Conservation (phyloP, 2,797 vertebrate genomes). For the Vipera latastei region DNA sequence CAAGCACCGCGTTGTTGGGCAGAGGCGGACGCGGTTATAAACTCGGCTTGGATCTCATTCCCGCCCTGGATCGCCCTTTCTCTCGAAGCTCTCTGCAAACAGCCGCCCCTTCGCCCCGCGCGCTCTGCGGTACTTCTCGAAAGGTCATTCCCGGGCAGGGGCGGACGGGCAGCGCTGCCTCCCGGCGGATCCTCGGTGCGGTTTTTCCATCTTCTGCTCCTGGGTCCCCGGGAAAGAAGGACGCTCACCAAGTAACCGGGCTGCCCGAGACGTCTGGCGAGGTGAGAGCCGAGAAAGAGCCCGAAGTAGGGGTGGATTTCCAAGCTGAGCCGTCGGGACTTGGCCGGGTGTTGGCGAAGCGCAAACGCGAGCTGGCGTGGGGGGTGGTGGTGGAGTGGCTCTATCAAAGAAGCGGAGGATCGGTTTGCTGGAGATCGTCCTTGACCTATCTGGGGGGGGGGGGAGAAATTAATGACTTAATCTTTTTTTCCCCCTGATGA, state of each 20-base stretch:
- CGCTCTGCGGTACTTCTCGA: constrained; percentile 53
- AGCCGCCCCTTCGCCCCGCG: neutral
- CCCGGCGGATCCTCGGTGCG: neutral
- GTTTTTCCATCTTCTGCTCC: neutral
- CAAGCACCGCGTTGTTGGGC: neutral
- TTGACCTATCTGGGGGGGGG: neutral
- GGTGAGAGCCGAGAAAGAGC: neutral
- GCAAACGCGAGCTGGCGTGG: neutral
- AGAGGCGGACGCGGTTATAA: neutral
- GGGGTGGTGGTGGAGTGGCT: neutral
- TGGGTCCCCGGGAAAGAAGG: neutral
- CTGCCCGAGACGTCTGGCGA: neutral
- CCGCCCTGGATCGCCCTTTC: neutral
- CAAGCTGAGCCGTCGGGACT: neutral
- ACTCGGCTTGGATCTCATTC: neutral
- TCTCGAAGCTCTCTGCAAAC: too few species aligned
- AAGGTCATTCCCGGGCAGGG: constrained; percentile 18
- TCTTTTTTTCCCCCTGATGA: neutral
- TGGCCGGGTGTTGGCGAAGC: neutral
- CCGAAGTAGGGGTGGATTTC: neutral
- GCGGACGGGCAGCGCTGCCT: neutral
- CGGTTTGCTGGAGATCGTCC: neutral
- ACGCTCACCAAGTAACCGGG: neutral
- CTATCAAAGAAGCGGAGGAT: neutral
- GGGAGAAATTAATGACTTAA: neutral